Evolutionary conservation across 1,140 invertebrate genomes (phyloP).

Genomic region (Mamestra configurata): DNA sequence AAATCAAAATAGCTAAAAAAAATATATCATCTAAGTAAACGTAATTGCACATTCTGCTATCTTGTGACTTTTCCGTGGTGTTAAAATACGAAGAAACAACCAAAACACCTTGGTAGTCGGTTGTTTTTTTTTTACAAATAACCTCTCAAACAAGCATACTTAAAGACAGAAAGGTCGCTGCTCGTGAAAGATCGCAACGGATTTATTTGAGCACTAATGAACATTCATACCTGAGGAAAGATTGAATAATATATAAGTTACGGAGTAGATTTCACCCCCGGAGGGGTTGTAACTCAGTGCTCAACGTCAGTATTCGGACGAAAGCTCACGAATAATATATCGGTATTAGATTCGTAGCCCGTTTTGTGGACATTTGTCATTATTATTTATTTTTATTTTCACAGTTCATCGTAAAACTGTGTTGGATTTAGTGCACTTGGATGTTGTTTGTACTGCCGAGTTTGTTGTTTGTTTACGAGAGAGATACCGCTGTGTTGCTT

Average conservation of each 20-base stretch:
- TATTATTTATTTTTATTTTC: conserved; percentile 54
- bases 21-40: no score
- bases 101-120: no score
- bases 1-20: no score
- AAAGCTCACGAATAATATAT: conserved; percentile 75
- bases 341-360: conserved; percentile 64
- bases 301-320: conserved; percentile 64
- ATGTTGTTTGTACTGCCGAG: conserved; percentile 32
- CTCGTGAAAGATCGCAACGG: conserved; percentile 67
- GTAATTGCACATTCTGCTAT: no score
- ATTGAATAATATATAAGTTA: conserved; percentile 80
- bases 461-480: neutral
- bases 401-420: conserved; percentile 46
- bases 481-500: neutral
- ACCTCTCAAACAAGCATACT: conserved; percentile 36
- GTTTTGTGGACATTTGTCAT: conserved; percentile 54
- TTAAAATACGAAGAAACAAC: no score
- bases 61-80: no score
- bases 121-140: conserved; percentile 40
- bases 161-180: conserved; percentile 67
- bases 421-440: conserved; percentile 28
- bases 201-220: conserved; percentile 81
- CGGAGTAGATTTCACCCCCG: conserved; percentile 73
- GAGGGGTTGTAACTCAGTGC: conserved; percentile 72
- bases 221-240: conserved; percentile 82